Conservation (phyloP, 2,113 vertebrate species). For the Phodopus roborovskii region DNA sequence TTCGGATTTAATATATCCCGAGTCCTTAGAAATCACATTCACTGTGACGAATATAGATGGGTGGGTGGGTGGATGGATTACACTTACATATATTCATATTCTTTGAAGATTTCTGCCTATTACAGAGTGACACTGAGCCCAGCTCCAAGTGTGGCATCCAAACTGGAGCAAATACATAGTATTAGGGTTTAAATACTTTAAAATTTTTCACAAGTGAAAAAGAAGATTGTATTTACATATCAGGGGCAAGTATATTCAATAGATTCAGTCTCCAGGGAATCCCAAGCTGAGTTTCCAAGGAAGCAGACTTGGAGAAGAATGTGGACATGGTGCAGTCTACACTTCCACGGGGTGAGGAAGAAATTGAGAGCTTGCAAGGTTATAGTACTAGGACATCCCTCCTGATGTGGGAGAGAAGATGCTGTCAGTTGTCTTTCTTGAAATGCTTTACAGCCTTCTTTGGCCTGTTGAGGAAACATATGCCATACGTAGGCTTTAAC, state of each 20-base stretch:
- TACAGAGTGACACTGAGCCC: neutral
- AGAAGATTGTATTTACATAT: neutral
- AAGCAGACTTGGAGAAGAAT: neutral
- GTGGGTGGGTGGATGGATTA: neutral
- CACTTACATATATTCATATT: neutral
- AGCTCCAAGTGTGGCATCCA: neutral
- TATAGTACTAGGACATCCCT: neutral
- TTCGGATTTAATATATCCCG: neutral
- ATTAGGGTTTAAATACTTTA: neutral
- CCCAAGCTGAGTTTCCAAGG: neutral
- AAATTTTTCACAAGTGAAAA: neutral
- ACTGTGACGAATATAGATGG: neutral
- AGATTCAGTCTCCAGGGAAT: neutral
- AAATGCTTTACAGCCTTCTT: neutral
- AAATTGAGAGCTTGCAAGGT: neutral
- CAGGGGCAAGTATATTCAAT: neutral
- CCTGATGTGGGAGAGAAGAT: neutral
- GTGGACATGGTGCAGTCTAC: neutral
- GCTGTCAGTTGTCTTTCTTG: neutral
- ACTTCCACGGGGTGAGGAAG: neutral
- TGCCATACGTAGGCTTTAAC: neutral
- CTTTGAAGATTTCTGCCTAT: neutral
- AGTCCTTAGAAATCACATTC: neutral
- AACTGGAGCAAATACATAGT: neutral
- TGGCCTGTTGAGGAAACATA: neutral